Evolutionary conservation across 2,113 vertebrate genomes (phyloP).

Genomic region (Gallinago media): DNA sequence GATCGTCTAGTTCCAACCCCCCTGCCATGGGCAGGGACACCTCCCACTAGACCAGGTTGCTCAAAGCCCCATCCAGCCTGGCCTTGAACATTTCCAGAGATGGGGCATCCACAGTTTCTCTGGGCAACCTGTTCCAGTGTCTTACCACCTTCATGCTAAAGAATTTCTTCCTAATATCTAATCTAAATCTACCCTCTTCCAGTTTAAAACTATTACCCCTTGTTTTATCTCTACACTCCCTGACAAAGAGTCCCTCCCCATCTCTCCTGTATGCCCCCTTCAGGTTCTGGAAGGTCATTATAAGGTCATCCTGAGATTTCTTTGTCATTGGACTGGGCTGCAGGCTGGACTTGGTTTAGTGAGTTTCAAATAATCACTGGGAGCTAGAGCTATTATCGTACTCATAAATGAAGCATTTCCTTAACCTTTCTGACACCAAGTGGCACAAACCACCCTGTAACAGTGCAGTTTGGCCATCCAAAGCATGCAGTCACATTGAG

Average conservation of each 20-base stretch:
- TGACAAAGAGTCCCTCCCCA: neutral
- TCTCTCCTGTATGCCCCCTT: neutral
- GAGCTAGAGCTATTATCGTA: neutral
- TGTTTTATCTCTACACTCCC: neutral
- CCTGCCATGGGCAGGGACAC: neutral
- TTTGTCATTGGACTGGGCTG: neutral
- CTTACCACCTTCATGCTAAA: neutral
- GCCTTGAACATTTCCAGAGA: neutral
- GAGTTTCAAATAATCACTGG: neutral
- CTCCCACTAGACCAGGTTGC: neutral
- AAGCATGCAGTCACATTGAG: neutral
- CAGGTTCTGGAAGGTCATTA: neutral
- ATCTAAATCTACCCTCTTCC: neutral
- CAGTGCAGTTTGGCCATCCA: neutral
- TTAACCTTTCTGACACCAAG: neutral
- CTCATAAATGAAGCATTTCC: neutral
- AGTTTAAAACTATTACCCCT: neutral
- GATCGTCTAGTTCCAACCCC: neutral
- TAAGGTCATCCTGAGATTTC: neutral
- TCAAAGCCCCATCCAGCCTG: neutral
- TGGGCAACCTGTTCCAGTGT: neutral
- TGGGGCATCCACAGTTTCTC: neutral
- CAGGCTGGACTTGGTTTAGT: neutral
- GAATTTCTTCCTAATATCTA: neutral
- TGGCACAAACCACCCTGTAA: neutral